Evolutionary conservation across 2,797 vertebrate genomes (phyloP).

Genomic region (Eulemur coronatus): DNA sequence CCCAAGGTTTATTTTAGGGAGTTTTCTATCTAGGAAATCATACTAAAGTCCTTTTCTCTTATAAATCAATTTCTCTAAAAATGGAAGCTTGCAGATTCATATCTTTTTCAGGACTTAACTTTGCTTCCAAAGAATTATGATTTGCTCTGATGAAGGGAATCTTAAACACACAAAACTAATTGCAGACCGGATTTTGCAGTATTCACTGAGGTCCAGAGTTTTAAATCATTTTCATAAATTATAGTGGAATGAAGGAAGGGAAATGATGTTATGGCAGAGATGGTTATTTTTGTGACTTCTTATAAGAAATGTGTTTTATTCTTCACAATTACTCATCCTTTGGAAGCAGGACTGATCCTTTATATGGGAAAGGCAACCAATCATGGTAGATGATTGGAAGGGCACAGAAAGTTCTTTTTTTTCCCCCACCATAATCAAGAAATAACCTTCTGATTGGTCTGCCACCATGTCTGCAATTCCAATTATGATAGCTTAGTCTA

Average conservation of each 20-base stretch:
- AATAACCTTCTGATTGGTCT: conserved; percentile 24
- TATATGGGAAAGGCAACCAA: conserved; percentile 26
- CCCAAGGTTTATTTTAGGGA: conserved; percentile 59
- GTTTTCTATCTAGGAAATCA: conserved; percentile 68
- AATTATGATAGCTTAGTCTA: background rate
- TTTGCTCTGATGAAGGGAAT: conserved; percentile 74
- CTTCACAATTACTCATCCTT: conserved; percentile 58
- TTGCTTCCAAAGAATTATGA: conserved; percentile 68
- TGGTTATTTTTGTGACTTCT: conserved; percentile 43
- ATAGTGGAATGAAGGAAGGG: conserved; percentile 49
- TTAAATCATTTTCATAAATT: conserved; percentile 80
- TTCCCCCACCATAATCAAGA: background rate
- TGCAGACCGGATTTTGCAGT: conserved; percentile 72
- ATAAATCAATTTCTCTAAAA: conserved; percentile 77
- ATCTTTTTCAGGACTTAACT: conserved; percentile 59
- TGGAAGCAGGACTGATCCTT: conserved; percentile 27
- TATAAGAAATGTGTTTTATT: conserved; percentile 55
- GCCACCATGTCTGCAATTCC: conserved; percentile 7
- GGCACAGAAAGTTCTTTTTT: conserved; percentile 2
- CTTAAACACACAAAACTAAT: conserved; percentile 79
- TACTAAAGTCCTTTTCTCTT: conserved; percentile 63
- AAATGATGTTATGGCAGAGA: conserved; percentile 48
- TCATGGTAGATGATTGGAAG: conserved; percentile 37
- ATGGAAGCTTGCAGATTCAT: conserved; percentile 35
- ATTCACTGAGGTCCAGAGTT: conserved; percentile 77